These are phyloP conservation scores for Lagorchestes hirsutus DNA, from an alignment of 2,797 vertebrate genomes.

Conservation along the genomic window DNA sequence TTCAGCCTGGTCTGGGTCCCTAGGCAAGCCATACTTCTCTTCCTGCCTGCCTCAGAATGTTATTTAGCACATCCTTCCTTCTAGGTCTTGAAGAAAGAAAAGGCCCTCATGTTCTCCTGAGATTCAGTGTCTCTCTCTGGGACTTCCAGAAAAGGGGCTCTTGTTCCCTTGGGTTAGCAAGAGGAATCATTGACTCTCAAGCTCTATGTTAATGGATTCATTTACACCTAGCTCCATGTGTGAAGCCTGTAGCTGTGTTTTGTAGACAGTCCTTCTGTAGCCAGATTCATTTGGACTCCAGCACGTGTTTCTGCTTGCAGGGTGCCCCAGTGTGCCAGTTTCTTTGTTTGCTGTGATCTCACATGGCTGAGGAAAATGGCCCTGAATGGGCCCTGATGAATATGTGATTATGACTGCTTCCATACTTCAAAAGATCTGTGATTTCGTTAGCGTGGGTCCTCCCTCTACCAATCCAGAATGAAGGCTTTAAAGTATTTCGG, in stretches of 20 bases:
- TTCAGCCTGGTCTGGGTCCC: not conserved
- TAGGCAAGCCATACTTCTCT: not conserved
- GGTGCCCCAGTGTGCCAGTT: not conserved
- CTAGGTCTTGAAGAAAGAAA: not conserved
- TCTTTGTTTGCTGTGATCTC: conserved; percentile 8
- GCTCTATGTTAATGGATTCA: not conserved
- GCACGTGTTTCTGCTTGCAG: not conserved
- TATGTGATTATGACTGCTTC: not conserved
- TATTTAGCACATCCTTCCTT: not conserved
- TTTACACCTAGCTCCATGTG: not conserved
- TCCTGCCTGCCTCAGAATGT: not conserved
- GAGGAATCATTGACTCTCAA: not conserved
- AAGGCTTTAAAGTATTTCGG: not conserved
- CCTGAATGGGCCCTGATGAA: not conserved
- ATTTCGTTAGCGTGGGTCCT: not conserved
- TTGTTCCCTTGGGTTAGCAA: not conserved
- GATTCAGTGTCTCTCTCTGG: not conserved
- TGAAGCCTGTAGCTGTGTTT: conserved; percentile 4
- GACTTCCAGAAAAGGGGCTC: not conserved
- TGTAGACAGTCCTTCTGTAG: not conserved
- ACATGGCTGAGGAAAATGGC: not conserved
- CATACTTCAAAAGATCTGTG: not conserved
- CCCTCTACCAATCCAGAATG: not conserved
- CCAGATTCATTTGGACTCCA: not conserved
- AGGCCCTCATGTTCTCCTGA: not conserved